Conservation (phyloP, 2,113 vertebrate genomes). For the Pomatorhinus ruficollis region DNA sequence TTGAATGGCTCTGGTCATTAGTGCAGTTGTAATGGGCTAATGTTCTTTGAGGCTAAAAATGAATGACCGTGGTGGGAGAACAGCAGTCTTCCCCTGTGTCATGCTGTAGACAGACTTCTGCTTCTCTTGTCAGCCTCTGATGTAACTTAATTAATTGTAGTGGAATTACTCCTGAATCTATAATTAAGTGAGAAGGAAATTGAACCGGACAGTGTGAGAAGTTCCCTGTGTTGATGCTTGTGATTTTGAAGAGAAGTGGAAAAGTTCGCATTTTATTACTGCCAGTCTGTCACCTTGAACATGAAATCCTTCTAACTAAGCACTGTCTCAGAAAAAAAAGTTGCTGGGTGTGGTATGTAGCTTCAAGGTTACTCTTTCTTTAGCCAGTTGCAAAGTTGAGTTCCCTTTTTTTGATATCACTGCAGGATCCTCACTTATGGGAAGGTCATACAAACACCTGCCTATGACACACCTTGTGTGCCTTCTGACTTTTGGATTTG, state of each 20-base stretch:
- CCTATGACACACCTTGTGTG: neutral
- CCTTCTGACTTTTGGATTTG: neutral
- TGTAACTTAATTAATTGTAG: slow-evolving; percentile 60
- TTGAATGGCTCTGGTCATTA: neutral
- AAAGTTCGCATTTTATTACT: slow-evolving; percentile 10
- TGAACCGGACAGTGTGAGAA: slow-evolving; percentile 54
- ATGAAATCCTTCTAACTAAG: neutral
- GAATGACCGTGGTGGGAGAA: neutral
- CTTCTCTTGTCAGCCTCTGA: slow-evolving; percentile 23
- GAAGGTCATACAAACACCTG: neutral
- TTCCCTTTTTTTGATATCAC: neutral
- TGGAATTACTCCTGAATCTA: slow-evolving; percentile 42
- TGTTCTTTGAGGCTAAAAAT: slow-evolving; percentile 7
- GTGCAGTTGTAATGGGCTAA: neutral
- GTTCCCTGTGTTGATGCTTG: slow-evolving; percentile 33
- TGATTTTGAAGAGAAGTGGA: neutral
- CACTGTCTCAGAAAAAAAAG: neutral
- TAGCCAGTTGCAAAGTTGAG: neutral
- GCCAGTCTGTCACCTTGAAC: neutral
- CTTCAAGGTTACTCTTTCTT: neutral
- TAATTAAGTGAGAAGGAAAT: slow-evolving; percentile 57
- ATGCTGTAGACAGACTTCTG: neutral
- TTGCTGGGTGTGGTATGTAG: neutral
- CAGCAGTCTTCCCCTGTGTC: neutral
- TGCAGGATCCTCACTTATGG: rapidly evolving